Conservation (phyloP, 2,888 invertebrate genomes). For the Steinernema hermaphroditum region DNA sequence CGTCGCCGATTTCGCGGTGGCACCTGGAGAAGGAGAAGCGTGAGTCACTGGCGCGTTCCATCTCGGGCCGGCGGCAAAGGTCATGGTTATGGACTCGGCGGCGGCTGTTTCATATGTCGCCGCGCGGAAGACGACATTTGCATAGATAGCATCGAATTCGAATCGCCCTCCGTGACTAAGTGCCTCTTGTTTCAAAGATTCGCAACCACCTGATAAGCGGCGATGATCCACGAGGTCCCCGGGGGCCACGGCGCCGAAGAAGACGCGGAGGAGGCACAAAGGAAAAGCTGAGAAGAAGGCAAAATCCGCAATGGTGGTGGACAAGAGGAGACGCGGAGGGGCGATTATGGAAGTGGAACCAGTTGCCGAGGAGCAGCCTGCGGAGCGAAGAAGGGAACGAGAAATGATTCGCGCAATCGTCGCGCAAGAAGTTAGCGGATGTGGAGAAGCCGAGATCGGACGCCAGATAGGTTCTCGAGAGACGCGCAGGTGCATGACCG, state of each 20-base stretch:
- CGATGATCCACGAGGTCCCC: conserved; percentile 5
- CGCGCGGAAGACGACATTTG: conserved; percentile 29
- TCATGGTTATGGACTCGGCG: conserved; percentile 27
- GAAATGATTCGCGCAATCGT: conserved; percentile 28
- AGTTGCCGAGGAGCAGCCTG: conserved; percentile 8
- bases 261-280: not conserved
- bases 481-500: conserved; percentile 21
- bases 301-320: conserved; percentile 22
- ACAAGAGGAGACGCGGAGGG: not conserved
- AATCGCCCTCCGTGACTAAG: conserved; percentile 13
- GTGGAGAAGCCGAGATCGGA: conserved; percentile 26
- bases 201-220: conserved; percentile 26
- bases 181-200: conserved; percentile 17
- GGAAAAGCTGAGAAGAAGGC: conserved; percentile 1
- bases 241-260: conserved; percentile 20
- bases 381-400: not conserved
- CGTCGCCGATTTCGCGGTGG: conserved; percentile 21
- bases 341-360: conserved; percentile 31
- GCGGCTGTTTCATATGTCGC: conserved; percentile 28
- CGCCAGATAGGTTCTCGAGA: conserved; percentile 7
- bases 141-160: conserved; percentile 29
- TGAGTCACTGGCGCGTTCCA: conserved; percentile 9
- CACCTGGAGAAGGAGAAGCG: conserved; percentile 24
- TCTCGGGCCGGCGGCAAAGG: not conserved
- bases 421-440: conserved; percentile 31